Base-by-base conservation (phyloP, 2,113 vertebrate genomes). In the Corythoichthys intestinalis region DNA sequence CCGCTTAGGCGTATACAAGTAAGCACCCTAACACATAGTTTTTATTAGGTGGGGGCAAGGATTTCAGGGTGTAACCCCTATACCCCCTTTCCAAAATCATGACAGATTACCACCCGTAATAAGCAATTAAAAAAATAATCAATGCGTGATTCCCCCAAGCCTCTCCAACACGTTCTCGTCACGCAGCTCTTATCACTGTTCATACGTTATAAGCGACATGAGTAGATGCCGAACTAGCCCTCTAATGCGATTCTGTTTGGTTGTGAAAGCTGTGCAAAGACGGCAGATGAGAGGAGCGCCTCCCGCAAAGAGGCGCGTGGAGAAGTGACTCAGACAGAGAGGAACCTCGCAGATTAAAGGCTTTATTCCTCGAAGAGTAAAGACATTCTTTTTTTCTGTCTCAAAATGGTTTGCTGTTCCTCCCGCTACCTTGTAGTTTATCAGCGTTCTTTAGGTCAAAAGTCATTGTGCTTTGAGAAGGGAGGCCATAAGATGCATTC, bases 271-370 rank as follows among this genome's bases (percentile, higher is more conserved):
- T 72, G 73, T 17, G 38, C 68, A 74, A 82, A 76, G 76, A 71
- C 74, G 71, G 62, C 71, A 62, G 72, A 82, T 63, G 72, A 83
- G 80, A 79, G 83, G 79, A 59, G 75, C 80, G 70, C 78, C 82
- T 82, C 75, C 54, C 61, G 76, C 72, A 76, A 83, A 66, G 72
- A 83, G 73, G 66, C 62, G 1, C 14, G 71, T 56, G 50, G 76
- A 77, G 71, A 66, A 68, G 70, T 44, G 67, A 71, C 74, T 79
- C 76, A 83, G 85, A 84, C 82, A 74, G 71, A 78, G 75, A 81
- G 82, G 80, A 85, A 83, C 79, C 75, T 65, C 71, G 61, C 65
- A 78, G 80, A 89, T 89, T 85, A 78, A 77, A 75, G 73, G 75
- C 69, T 52, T 62, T 76, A 49, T 73, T 80, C 65, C 71, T 81